Evolutionary conservation across 1,140 invertebrate species (phyloP).

Genomic region (Neelides sp.): DNA sequence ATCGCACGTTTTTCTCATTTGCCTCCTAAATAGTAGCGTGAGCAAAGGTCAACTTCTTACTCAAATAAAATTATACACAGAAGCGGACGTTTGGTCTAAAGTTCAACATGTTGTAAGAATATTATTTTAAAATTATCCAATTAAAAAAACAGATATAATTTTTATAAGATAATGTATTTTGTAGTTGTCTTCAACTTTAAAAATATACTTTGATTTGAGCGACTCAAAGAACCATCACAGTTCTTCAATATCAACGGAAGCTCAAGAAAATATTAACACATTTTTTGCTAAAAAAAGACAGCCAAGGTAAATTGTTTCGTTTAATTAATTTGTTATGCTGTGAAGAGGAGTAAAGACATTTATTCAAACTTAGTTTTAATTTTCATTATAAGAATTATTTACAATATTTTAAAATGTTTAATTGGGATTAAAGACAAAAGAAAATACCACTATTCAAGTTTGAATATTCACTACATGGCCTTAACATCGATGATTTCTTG

Average conservation of each 20-base stretch:
- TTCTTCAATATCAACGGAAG: constrained; percentile 5
- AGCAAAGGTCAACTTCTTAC: constrained; percentile 31
- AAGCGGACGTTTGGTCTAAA: constrained; percentile 74
- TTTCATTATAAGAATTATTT: too few relatives aligned
- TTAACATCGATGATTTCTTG: constrained; percentile 47
- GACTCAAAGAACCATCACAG: constrained; percentile 23
- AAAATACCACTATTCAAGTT: constrained; percentile 57
- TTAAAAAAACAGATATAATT: neutral
- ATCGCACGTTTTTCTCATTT: constrained; percentile 51
- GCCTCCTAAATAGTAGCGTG: constrained; percentile 46
- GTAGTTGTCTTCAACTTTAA: constrained; percentile 45
- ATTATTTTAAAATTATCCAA: neutral
- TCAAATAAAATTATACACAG: constrained; percentile 46
- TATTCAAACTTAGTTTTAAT: constrained; percentile 12
- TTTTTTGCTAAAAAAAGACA: constrained; percentile 54
- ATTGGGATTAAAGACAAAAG: too few relatives aligned
- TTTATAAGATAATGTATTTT: constrained; percentile 30
- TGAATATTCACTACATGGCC: constrained; percentile 61
- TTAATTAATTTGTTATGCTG: constrained; percentile 15
- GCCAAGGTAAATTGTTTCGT: constrained; percentile 42
- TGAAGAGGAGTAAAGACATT: constrained; percentile 6
- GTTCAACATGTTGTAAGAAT: constrained; percentile 68
- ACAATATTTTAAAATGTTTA: too few relatives aligned
- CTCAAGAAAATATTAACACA: constrained; percentile 45
- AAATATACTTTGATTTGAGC: constrained; percentile 30